Conservation (phyloP, 35 echinoderm and acorn worm species). For the Holothuria glaberrima region DNA sequence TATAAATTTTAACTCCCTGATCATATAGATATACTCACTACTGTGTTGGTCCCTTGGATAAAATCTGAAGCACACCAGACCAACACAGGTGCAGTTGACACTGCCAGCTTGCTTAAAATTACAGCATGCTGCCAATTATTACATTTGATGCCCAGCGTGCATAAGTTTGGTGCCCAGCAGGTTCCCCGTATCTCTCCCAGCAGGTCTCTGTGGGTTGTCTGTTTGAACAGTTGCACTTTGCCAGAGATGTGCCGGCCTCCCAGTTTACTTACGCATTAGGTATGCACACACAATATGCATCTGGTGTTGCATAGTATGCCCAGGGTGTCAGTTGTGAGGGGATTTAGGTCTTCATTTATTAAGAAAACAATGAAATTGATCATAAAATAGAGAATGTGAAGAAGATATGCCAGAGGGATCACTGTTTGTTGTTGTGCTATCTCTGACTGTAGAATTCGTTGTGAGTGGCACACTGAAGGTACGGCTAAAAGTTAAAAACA, state of each 20-base stretch:
- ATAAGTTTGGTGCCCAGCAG: conserved; percentile 7
- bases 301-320: too few species aligned
- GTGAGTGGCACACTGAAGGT: too few species aligned
- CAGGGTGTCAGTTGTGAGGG: not conserved
- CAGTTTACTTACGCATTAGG: not conserved
- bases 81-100: conserved; percentile 41
- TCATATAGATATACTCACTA: too few species aligned
- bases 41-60: too few species aligned
- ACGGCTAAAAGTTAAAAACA: too few species aligned
- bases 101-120: conserved; percentile 32
- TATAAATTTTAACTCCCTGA: too few species aligned
- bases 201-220: conserved; percentile 19
- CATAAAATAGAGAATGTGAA: too few species aligned
- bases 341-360: conserved; percentile 15
- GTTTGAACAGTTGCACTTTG: conserved; percentile 63
- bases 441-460: too few species aligned
- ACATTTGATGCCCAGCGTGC: conserved; percentile 7
- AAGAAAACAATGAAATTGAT: conserved; percentile 39
- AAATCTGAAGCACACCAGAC: too few species aligned
- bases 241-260: conserved; percentile 23
- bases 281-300: too few species aligned
- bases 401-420: too few species aligned
- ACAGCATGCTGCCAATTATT: conserved; percentile 53
- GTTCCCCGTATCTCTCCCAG: conserved; percentile 21
- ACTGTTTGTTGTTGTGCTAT: too few species aligned